Base-by-base conservation (phyloP, 2,888 invertebrate species). In the Drosophila kanekoi region DNA sequence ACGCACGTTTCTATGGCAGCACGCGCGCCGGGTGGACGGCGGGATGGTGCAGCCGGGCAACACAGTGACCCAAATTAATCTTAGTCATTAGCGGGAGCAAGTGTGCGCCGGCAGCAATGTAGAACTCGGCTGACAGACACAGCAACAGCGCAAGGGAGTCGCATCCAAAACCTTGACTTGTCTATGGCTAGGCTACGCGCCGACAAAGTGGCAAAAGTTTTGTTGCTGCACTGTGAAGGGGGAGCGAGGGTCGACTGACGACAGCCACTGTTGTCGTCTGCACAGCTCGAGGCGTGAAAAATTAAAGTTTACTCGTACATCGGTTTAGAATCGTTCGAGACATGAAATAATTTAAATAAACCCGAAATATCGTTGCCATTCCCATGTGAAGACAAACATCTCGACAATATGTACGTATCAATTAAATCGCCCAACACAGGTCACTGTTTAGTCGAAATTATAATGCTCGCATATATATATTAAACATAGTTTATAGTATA, bases 51-150 rank as follows among this genome's bases (percentile, higher is more conserved):
- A 33, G 11, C 4, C 23, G 16, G 18, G 14, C 62, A 76, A 57
- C 86, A 84, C 82, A 84, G 66, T 88, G 89, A 89, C 90, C 88
- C 87, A 89, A 86, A 88, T 88, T 89, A 89, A 88, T 88, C 89
- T 89, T 84, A 75, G 78, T 88, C 89, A 81, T 89, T 87, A 79
- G 80, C 87, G 72, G 64, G 23, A 66, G 76, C 81, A 85, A 79
- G 82, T 81, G 75, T 84, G 49, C 56, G 62, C 51, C 68, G 74
- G 53, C 65, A 60, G 61, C 56, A 52, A 60, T 64, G 59, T 72
- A 41, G 51, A 72, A 62, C 65, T 67, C 37, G 43, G 32, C 63
- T 58, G 76, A 64, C 63, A 72, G 69, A 61, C 68, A 57, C 43
- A 63, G 52, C 56, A 51, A 63, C 59, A 58, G 38, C 44, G 28